Percentiles rank a stretch among this genome's conserved stretches.
These are phyloP conservation scores for Nephrotoma flavescens DNA, from an alignment of 2,888 invertebrate genomes.

Conservation along the genomic window DNA sequence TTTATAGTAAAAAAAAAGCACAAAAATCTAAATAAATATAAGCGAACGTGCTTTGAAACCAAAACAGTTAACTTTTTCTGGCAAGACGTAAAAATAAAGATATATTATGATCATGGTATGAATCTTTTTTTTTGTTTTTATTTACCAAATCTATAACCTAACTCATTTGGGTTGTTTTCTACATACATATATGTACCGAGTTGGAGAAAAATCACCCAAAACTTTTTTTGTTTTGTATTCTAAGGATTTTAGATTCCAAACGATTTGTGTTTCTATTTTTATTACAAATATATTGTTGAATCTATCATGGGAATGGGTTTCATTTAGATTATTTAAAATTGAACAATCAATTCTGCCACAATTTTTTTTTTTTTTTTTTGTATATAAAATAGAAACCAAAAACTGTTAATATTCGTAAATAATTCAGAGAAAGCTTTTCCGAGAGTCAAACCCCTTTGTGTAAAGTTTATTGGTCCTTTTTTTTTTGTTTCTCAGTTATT, in stretches of 20 bases:
- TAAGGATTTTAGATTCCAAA: background rate
- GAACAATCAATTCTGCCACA: background rate
- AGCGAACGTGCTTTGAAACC: background rate
- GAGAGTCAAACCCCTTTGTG: background rate
- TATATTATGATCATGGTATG: background rate
- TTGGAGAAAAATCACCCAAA: background rate
- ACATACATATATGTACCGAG: background rate
- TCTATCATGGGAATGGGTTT: background rate
- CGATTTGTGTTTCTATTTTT: background rate
- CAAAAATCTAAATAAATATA: background rate
- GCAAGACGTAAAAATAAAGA: background rate
- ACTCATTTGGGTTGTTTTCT: background rate
- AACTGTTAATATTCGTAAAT: background rate
- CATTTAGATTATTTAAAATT: background rate
- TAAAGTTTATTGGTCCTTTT: background rate
- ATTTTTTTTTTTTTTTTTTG: background rate
- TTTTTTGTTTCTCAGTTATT: background rate
- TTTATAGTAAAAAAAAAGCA: background rate
- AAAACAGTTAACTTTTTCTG: background rate
- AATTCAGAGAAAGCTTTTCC: background rate
- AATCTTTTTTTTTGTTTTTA: background rate
- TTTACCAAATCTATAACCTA: background rate
- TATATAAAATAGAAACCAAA: background rate
- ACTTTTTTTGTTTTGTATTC: background rate
- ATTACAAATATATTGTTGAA: background rate